Evolutionary conservation across 2,888 invertebrate genomes (phyloP).

Genomic region (Protophormia terraenovae): DNA sequence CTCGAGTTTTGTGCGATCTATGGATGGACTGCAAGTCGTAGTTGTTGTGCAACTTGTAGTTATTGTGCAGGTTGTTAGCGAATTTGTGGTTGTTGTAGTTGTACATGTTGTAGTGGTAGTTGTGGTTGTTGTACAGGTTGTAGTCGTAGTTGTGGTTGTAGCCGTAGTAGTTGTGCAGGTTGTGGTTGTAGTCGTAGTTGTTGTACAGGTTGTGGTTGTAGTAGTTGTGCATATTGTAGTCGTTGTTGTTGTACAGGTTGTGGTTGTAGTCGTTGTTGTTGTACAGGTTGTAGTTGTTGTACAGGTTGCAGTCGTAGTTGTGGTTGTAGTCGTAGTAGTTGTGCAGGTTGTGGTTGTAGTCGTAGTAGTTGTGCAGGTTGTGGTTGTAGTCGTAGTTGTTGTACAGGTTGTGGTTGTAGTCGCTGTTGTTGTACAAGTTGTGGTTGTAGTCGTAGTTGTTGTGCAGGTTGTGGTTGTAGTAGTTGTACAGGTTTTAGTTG

Average conservation of each 20-base stretch:
- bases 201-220: neutral
- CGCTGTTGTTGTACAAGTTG: too few relatives aligned
- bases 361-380: conserved; percentile 21
- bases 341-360: neutral
- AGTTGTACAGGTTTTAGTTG: neutral
- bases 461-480: conserved; percentile 11
- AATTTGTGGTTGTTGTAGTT: too few relatives aligned
- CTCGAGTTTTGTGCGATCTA: neutral
- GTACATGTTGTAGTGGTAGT: too few relatives aligned
- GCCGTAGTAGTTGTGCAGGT: too few relatives aligned
- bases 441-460: neutral
- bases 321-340: too few relatives aligned
- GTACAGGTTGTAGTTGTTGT: neutral
- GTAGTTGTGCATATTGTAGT: conserved; percentile 32
- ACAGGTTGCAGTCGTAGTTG: too few relatives aligned
- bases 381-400: neutral
- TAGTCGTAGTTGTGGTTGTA: too few relatives aligned
- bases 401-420: too few relatives aligned
- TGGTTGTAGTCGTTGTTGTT: neutral
- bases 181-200: neutral
- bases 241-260: neutral
- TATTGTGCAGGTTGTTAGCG: neutral
- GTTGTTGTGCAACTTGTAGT: neutral
- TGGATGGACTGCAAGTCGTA: too few relatives aligned
- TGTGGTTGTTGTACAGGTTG: neutral